Conservation (phyloP, 2,797 vertebrate species). For the Masticophis lateralis region DNA sequence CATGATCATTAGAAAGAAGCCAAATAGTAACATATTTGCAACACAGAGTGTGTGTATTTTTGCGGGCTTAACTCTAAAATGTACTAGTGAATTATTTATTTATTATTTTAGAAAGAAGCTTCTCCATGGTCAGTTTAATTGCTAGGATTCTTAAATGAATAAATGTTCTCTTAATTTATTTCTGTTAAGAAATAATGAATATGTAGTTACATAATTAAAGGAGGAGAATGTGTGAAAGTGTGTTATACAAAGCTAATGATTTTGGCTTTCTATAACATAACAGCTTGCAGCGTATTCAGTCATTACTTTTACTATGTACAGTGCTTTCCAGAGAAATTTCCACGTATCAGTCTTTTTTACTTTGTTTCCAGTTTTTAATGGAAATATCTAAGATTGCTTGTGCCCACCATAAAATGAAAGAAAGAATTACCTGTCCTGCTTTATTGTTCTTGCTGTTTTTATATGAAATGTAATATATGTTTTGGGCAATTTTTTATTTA, state of each 20-base stretch:
- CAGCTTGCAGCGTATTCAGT: neutral
- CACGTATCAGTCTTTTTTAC: neutral
- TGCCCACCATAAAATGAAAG: neutral
- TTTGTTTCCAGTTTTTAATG: neutral
- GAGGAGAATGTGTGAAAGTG: neutral
- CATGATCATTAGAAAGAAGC: conserved; percentile 8
- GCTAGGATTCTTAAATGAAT: neutral
- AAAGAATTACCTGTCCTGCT: neutral
- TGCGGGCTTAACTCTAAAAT: neutral
- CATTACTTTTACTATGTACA: neutral
- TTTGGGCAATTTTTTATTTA: neutral
- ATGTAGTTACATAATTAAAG: neutral
- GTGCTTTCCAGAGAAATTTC: neutral
- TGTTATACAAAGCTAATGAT: neutral
- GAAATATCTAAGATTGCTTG: neutral
- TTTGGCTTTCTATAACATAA: neutral
- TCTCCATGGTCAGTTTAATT: neutral
- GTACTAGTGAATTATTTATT: neutral
- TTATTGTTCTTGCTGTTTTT: neutral
- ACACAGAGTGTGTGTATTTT: neutral
- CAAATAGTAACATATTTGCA: neutral
- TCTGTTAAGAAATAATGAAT: neutral
- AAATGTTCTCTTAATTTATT: neutral
- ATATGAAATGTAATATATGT: neutral
- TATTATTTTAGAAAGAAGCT: neutral